Evolutionary conservation across 2,888 invertebrate species (phyloP).

Genomic region (Adelphocoris suturalis): DNA sequence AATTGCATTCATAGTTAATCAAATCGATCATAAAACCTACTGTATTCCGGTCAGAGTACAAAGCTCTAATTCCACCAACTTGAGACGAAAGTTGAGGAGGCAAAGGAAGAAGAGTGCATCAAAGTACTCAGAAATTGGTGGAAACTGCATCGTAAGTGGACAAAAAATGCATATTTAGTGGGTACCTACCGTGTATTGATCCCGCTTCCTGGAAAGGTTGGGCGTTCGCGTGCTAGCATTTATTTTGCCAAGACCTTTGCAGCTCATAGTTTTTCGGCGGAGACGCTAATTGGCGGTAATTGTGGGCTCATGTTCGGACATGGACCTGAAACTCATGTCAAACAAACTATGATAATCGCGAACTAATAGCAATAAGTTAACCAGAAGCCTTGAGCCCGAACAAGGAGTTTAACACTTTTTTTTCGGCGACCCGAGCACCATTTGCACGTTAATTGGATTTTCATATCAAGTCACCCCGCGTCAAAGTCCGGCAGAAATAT

Average conservation of each 20-base stretch:
- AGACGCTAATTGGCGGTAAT: slow-evolving; percentile 11
- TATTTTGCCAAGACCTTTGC: slow-evolving; percentile 17
- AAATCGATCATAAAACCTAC: too few species aligned
- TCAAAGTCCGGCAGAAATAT: slow-evolving; percentile 5
- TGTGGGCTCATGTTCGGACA: slow-evolving; percentile 27
- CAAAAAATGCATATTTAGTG: not conserved
- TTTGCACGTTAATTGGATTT: slow-evolving; percentile 42
- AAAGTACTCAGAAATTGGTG: not conserved
- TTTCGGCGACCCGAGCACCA: not conserved
- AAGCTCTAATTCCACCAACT: not conserved
- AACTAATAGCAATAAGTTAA: slow-evolving; percentile 21
- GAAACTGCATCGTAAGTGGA: not conserved
- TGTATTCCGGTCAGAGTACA: not conserved
- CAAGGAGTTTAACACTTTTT: not conserved
- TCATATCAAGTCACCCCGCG: not conserved
- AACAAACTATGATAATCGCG: slow-evolving; percentile 7
- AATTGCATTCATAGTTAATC: too few species aligned
- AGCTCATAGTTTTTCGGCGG: not conserved
- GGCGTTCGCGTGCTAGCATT: not conserved
- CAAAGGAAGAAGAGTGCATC: not conserved
- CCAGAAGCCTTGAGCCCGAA: not conserved
- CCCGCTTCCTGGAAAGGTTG: not conserved
- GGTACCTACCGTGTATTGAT: not conserved
- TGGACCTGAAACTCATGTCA: slow-evolving; percentile 25
- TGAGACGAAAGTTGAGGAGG: not conserved